Evolutionary conservation across 1,140 invertebrate species (phyloP), one percentile per base, ranked within the genome.

Genomic region (Drosophila guanche): DNA sequence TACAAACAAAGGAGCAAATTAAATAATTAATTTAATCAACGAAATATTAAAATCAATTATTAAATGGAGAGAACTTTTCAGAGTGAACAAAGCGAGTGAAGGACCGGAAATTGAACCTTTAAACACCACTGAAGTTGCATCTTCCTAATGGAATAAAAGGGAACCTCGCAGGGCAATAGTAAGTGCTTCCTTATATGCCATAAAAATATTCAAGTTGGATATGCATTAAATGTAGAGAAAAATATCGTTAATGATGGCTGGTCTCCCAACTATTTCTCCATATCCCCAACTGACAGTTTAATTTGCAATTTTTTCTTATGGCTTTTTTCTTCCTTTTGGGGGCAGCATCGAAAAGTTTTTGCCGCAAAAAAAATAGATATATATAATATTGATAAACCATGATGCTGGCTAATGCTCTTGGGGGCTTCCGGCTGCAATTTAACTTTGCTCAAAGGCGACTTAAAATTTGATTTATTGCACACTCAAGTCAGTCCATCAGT

Each of bases 401-500:
- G 72, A 72, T 80, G 66, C 72, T 80, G 66, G 78, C 72, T 81
- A 74, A 73, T 79, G 55, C 70, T 81, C 65, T 12, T 53, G 50
- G 50, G 58, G 57, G 70, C 79, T 79, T 84, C 70, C 79, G 80
- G 80, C 70, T 79, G 76, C 79, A 83, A 83, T 83, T 83, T 79
- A 84, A 85, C 65, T 83, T 83, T 55, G 79, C 79, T 83, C 79
- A 84, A 84, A 84, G 79, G 79, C 79, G 79, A 79, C 83, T 83
- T 71, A 75, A 75, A 83, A 83, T 83, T 84, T 83, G 79, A 83
- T 83, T 83, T 83, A 83, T 83, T 85, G 79, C 80, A 68, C 70
- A 73, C 69, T 73, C 71, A 48, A 74, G 59, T 5, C 16, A 16
- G 45, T 5, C 12, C 6, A 14, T 46, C 41, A 5, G 14, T 20